Base-by-base conservation (phyloP, 2,888 invertebrate species). In the Bhutanitis thaidina region DNA sequence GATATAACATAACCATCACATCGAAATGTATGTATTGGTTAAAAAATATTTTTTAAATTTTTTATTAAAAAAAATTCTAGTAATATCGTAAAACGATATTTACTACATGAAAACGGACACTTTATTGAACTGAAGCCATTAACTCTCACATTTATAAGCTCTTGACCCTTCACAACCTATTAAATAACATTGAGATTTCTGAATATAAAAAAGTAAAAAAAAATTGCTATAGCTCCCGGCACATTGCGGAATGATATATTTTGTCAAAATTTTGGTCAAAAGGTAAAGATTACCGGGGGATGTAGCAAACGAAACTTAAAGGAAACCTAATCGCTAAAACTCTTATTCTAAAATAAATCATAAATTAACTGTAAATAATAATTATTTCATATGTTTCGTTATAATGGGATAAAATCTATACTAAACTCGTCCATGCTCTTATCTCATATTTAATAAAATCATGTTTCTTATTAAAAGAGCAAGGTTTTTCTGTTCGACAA, bases 141-240 rank as follows among this genome's bases (percentile, higher is more conserved):
- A 43, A 43, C 44, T 52, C 43, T 55, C 41, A 52, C 53, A 52
- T 43, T 67, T 62, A 72, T 69, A 77, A 76, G 74, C 77, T 75
- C 77, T 61, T 56, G 39, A 56, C 69, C 72, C 61, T 58, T 78
- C 73, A 79, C 77, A 82, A 79, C 77, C 79, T 54, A 64, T 57
- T 57, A 71, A 60, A 67, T 64, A 59, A 58, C 73, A 70, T 75
- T 84, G 84, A 85, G 84, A 86, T 86, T 85, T 73, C 85, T 72
- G 67, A 56, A 46, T 44, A 41, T 64, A 60, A 61, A 65, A 63
- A 57, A 49, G 47, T 35, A 37, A 46, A 54, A 47, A 60, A 65
- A 67, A 67, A 79, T 78, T 80, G 79, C 84, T 76, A 74, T 74
- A 60, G 44, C 52, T 72, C 83, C 85, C 84, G 82, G 80, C 81